Conservation (phyloP, 2,113 vertebrate genomes). For the Poeciliopsis turrubarensis region DNA sequence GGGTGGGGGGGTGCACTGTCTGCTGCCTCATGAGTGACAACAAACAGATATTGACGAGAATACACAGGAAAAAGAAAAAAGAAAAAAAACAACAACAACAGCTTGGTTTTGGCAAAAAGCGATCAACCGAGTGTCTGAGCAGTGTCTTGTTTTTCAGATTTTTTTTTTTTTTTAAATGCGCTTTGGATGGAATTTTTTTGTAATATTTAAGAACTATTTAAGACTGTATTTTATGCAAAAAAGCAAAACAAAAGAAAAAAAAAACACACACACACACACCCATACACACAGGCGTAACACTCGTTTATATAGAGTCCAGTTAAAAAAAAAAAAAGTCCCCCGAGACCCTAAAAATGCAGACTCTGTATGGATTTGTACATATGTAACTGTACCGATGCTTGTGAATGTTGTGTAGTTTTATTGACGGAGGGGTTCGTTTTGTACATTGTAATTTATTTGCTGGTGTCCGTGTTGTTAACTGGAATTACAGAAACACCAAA, state of each 20-base stretch:
- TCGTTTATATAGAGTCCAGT: conserved; percentile 89
- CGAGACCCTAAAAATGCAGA: conserved; percentile 88
- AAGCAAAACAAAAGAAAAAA: neutral
- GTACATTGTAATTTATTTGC: conserved; percentile 99
- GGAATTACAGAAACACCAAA: conserved; percentile 98
- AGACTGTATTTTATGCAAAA: conserved; percentile 84
- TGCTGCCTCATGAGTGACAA: conserved; percentile 16
- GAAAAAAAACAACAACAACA: neutral
- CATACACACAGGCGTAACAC: conserved; percentile 77
- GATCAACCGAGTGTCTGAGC: conserved; percentile 60
- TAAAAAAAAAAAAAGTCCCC: conserved; percentile 77
- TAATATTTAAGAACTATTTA: conserved; percentile 85
- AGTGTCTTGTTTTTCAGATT: conserved; percentile 72
- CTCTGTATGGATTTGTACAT: conserved; percentile 88
- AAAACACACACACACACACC: no score
- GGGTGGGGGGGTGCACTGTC: neutral
- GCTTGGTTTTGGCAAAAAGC: conserved; percentile 30
- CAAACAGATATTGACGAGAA: conserved; percentile 14
- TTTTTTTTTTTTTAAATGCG: conserved; percentile 1
- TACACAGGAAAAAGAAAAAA: neutral
- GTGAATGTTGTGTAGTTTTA: conserved; percentile 92
- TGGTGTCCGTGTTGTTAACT: conserved; percentile 80
- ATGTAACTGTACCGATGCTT: conserved; percentile 86
- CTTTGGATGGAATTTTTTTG: conserved; percentile 71
- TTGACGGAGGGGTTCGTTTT: conserved; percentile 88